Evolutionary conservation across 2,888 invertebrate genomes (phyloP).

Genomic region (Drosophila diplacantha): DNA sequence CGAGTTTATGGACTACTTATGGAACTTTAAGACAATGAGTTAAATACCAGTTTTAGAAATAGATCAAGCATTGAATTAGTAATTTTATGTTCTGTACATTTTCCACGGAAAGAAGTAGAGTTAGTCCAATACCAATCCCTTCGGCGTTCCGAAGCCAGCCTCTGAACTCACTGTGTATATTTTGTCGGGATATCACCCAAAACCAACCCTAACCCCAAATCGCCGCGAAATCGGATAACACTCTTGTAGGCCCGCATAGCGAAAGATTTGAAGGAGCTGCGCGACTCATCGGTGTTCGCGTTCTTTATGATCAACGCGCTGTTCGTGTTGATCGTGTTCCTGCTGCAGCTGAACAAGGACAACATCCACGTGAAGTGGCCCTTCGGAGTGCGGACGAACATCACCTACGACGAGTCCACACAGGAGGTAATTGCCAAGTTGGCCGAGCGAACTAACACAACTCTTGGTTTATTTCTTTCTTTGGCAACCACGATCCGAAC

Average conservation of each 20-base stretch:
- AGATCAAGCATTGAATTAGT: no score
- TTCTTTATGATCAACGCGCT: slow-evolving; percentile 99
- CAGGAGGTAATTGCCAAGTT: slow-evolving; percentile 88
- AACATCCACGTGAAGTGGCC: slow-evolving; percentile 98
- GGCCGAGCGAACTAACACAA: slow-evolving; percentile 75
- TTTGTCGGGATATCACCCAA: slow-evolving; percentile 4
- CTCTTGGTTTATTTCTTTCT: slow-evolving; percentile 64
- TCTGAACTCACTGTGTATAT: not conserved
- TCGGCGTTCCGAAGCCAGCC: slow-evolving; percentile 18
- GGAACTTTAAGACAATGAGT: not conserved
- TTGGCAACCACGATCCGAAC: slow-evolving; percentile 70
- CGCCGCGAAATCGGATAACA: slow-evolving; percentile 36
- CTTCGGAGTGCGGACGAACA: slow-evolving; percentile 94
- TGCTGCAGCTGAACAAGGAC: slow-evolving; percentile 99
- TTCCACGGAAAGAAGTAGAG: not conserved
- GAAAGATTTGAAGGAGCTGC: slow-evolving; percentile 92
- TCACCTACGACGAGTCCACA: slow-evolving; percentile 91
- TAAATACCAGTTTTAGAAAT: not conserved
- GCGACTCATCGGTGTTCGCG: slow-evolving; percentile 96
- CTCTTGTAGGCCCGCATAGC: slow-evolving; percentile 92
- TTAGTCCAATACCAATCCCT: not conserved
- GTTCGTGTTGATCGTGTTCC: slow-evolving; percentile 98
- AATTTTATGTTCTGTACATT: not conserved
- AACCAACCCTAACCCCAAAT: slow-evolving; percentile 6
- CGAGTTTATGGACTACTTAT: slow-evolving; percentile 1